Evolutionary conservation across 2,888 invertebrate genomes (phyloP).

Genomic region (Thymelicus sylvestris): DNA sequence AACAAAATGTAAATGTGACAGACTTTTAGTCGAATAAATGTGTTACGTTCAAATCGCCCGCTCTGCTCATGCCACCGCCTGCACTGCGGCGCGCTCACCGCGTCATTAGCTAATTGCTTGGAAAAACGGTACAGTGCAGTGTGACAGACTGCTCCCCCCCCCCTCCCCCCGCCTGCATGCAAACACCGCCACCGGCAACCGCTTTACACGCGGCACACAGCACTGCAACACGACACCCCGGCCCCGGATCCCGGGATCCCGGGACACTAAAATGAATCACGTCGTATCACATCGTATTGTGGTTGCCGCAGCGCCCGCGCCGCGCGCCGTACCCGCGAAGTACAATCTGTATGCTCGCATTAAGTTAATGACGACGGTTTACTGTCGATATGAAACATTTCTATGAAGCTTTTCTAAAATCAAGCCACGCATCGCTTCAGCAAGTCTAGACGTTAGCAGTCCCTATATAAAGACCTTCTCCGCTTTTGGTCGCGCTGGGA

Average conservation of each 20-base stretch:
- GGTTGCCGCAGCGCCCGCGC: too few relatives aligned
- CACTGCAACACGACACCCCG: not conserved
- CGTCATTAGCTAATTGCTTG: conserved; percentile 59
- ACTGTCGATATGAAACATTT: too few relatives aligned
- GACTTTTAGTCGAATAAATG: too few relatives aligned
- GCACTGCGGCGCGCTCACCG: conserved; percentile 16
- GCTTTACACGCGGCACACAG: conserved; percentile 4
- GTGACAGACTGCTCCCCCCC: conserved; percentile 36
- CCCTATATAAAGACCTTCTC: too few relatives aligned
- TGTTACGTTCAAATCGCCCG: not conserved
- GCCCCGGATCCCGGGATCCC: not conserved
- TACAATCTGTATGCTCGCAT: not conserved
- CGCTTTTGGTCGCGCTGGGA: too few relatives aligned
- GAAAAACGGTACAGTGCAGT: conserved; percentile 49
- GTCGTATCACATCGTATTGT: not conserved
- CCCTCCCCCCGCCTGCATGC: conserved; percentile 5
- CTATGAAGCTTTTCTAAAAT: not conserved
- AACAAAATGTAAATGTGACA: too few relatives aligned
- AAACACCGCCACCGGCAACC: conserved; percentile 1
- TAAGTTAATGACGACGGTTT: not conserved
- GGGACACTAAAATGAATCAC: not conserved
- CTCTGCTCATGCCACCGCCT: conserved; percentile 12
- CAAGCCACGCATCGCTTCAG: not conserved
- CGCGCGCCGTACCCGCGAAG: not conserved
- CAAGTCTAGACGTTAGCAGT: too few relatives aligned